Evolutionary conservation across 1,140 invertebrate species (phyloP), one percentile per base, ranked within the genome.

Genomic region (Hypsibius dujardini): DNA sequence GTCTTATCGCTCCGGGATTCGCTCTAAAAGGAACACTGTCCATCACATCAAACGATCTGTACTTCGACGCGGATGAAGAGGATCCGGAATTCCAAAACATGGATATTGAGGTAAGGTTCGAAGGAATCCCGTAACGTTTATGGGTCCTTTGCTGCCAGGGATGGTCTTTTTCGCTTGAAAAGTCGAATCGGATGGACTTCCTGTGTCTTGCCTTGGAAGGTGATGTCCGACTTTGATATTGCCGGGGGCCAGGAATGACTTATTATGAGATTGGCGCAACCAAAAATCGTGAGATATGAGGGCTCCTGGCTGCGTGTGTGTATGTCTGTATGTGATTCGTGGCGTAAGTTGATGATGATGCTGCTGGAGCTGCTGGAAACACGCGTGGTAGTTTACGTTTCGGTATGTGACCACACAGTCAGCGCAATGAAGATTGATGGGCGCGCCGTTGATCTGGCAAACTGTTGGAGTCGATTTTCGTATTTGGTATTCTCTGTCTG

Each of bases 41-140:
- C n/a, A 89, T 98, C 59, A 98, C 95, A 3, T 91, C 91, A 73
- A 88, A 89, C 1, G 95, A 98, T 78, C 85, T 98, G 62, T 98
- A 97, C 83, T 98, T 98, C 80, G 95, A 98, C 81, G 93, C 96
- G 71, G 93, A 98, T 78, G 95, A 98, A 79, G 94, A 98, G 59
- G 90, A 96, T 81, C 82, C 86, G 1, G 90, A 95, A 75, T 97
- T 92, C 79, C 90, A 90, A 80, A 91, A 92, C 79, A 87, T 94
- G 73, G 93, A 97, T 80, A 83, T 86, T 73, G 90, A 96, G 88
- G 92, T 95, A 81, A 71, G 77, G 74, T 56, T n/a, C 7, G n/a
- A 56, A 56, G n/a, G 7, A 56, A n/a, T 7, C 7, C 50, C n/a
- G 50, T 7, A 56, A 56, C n/a, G n/a, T n/a, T 56, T 56, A n/a